Percentiles rank a stretch among this genome's conserved stretches.
These are phyloP conservation scores for Halictus ligatus DNA, from an alignment of 2,888 invertebrate genomes.

Conservation along the genomic window DNA sequence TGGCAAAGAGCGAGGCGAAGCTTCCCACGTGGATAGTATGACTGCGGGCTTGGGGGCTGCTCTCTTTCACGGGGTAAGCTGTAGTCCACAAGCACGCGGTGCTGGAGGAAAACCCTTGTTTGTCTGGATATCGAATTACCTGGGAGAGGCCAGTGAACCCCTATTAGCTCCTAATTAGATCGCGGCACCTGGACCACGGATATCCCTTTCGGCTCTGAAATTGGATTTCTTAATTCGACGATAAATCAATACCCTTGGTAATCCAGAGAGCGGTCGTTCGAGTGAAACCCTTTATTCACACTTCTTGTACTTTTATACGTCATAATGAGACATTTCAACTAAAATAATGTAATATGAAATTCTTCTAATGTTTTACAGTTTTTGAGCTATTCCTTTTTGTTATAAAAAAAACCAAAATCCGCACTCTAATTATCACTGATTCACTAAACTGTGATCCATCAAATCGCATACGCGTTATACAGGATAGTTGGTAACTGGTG, in stretches of 20 bases:
- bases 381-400: too few relatives aligned
- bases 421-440: too few relatives aligned
- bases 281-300: background rate
- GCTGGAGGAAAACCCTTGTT: constrained; percentile 74
- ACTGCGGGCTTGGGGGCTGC: constrained; percentile 77
- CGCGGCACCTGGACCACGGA: constrained; percentile 49
- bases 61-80: constrained; percentile 63
- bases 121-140: constrained; percentile 74
- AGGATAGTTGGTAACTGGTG: too few relatives aligned
- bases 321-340: too few relatives aligned
- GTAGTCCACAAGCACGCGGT: constrained; percentile 63
- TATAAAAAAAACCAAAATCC: too few relatives aligned
- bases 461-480: too few relatives aligned
- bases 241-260: constrained; percentile 10
- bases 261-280: background rate
- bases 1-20: constrained; percentile 57
- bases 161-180: constrained; percentile 74
- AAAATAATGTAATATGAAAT: too few relatives aligned
- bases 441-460: too few relatives aligned
- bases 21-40: constrained; percentile 84
- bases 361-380: too few relatives aligned
- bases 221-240: constrained; percentile 21
- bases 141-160: constrained; percentile 57
- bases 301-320: background rate
- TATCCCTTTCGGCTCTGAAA: background rate